Evolutionary conservation across 92 coral and sea anemone species (phyloP), one percentile per base, ranked within the genome.

Genomic region (Palythoa caribaeorum): DNA sequence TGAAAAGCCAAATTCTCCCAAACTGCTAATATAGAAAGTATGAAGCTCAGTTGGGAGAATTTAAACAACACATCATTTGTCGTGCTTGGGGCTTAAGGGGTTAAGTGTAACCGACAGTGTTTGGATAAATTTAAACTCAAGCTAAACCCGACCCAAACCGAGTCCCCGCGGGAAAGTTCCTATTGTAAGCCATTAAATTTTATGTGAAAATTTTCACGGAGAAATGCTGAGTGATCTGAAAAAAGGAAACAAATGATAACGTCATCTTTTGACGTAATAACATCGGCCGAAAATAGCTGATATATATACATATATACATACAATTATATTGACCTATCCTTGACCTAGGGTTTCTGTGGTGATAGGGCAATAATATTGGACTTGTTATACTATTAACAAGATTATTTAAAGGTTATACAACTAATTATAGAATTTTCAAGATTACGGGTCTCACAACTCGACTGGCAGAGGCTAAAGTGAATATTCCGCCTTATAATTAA

Each of bases 311-410:
- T 5, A 73, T 37, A n/a, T 53, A 38, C 6, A 17, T 78, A 17
- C 15, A 36, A 12, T 51, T 78, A 57, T 57, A 55, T 36, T 78
- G 48, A 78, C 83, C 83, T 78, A 55, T 35, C 71, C 2, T 28
- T 37, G 55, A 53, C 71, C 71, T 9, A 63, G 52, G 69, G 38
- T 55, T 66, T 17, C 40, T 19, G 51, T n/a, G 65, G 16, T 76
- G 65, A 54, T 78, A 78, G 83, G 71, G 40, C 50, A 37, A 13
- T 59, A 5, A 0, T 59, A 17, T 11, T 13, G 19, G 19, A 59
- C 16, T 59, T 59, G 5, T 59, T 11, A 17, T 12, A 10, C 8
- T 14, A 57, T 12, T 57, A 57, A 57, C 63, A 57, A 57, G 14
- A 57, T 59, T 59, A 59, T 59, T 14, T 59, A 14, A 14, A 59